Conservation (phyloP, 2,888 invertebrate genomes). For the Ischnura elegans region DNA sequence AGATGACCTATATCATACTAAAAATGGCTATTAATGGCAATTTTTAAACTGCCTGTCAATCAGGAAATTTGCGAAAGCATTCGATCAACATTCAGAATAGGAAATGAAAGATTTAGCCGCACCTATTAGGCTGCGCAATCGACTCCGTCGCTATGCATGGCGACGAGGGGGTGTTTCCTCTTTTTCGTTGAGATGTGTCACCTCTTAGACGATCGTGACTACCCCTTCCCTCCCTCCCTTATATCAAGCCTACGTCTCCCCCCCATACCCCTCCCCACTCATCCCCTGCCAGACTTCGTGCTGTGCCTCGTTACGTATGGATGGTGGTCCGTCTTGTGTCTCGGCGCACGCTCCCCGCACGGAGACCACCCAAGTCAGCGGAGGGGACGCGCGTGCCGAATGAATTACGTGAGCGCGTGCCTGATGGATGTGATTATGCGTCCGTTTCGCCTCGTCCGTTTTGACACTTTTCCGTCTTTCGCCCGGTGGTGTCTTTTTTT, state of each 20-base stretch:
- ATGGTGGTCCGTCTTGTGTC: neutral
- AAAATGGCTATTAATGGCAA: too few species aligned
- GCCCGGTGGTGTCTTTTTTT: too few species aligned
- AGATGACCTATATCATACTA: too few species aligned
- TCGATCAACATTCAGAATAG: too few species aligned
- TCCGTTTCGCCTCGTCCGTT: neutral
- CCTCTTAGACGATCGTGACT: neutral
- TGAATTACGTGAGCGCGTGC: neutral
- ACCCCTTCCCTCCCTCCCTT: neutral
- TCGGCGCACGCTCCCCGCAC: neutral
- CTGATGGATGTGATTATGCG: neutral
- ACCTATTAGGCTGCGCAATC: too few species aligned
- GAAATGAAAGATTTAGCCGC: too few species aligned
- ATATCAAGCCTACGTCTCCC: neutral
- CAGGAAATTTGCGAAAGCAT: too few species aligned
- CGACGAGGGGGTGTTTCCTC: neutral
- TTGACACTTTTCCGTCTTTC: too few species aligned
- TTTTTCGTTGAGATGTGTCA: too few species aligned
- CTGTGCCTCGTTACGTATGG: conserved; percentile 55
- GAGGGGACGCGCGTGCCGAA: conserved; percentile 25
- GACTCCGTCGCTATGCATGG: neutral
- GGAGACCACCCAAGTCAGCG: neutral
- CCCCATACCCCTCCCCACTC: neutral
- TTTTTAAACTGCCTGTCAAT: too few species aligned
- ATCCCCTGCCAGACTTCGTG: neutral